Evolutionary conservation across 2,797 vertebrate genomes (phyloP).

Genomic region (Syndactyla subalaris): DNA sequence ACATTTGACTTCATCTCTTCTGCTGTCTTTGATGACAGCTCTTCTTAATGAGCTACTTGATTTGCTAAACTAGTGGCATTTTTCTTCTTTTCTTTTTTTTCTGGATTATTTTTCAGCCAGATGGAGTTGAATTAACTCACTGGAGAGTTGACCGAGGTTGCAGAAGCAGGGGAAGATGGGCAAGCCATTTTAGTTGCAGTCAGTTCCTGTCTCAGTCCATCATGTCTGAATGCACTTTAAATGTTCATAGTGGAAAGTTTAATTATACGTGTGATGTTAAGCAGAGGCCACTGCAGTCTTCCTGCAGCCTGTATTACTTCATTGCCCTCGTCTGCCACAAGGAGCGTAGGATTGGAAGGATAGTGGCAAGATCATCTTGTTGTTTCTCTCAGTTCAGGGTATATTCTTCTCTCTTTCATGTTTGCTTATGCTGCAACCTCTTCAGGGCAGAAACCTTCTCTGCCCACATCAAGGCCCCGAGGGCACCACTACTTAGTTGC

Average conservation of each 20-base stretch:
- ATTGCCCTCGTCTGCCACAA: neutral
- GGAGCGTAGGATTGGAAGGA: neutral
- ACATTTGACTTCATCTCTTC: neutral
- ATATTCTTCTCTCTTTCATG: neutral
- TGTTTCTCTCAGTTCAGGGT: neutral
- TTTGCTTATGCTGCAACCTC: neutral
- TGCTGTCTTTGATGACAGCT: neutral
- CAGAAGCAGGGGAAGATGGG: neutral
- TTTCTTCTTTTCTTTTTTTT: neutral
- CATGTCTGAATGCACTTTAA: neutral
- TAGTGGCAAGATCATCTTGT: neutral
- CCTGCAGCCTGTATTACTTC: neutral
- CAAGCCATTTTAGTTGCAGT: neutral
- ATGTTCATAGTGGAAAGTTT: neutral
- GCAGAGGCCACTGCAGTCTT: neutral
- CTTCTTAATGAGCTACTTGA: neutral
- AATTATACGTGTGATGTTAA: neutral
- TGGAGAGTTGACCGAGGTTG: neutral
- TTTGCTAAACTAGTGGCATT: neutral
- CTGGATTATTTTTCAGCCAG: neutral
- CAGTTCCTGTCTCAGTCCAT: neutral
- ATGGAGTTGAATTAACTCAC: neutral
- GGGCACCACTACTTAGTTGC: neutral
- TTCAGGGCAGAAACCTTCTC: neutral
- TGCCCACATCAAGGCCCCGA: neutral